A percentile compares a stretch with the other conserved stretches of the same genome.
Evolutionary conservation across 1,140 invertebrate genomes (phyloP).

Genomic region (Pseudomyrmex pallidus): DNA sequence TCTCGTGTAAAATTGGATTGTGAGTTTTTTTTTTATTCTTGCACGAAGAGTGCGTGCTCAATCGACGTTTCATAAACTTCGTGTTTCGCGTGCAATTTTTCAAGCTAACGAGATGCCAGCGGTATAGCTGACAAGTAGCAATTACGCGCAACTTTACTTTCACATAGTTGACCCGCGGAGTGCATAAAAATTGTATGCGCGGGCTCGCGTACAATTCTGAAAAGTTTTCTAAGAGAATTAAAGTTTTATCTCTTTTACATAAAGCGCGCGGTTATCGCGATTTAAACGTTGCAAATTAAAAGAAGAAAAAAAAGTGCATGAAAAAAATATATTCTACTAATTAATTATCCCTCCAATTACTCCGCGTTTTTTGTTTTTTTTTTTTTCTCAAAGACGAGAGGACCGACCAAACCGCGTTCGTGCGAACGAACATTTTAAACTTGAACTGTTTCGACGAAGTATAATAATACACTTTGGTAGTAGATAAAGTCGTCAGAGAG

Average conservation of each 20-base stretch:
- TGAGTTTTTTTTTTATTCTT: background rate
- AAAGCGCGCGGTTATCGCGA: background rate
- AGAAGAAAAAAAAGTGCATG: too few species aligned
- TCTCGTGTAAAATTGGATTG: conserved; percentile 23
- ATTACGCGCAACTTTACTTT: conserved; percentile 45
- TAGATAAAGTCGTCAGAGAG: conserved; percentile 38
- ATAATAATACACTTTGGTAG: too few species aligned
- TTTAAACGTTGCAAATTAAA: too few species aligned
- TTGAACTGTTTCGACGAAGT: too few species aligned
- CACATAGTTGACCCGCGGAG: conserved; percentile 18
- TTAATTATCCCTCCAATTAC: too few species aligned
- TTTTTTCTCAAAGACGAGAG: background rate
- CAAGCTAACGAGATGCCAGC: conserved; percentile 18
- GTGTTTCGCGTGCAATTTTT: conserved; percentile 25
- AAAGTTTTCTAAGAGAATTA: conserved; percentile 12
- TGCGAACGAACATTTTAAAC: too few species aligned
- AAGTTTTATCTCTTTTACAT: background rate
- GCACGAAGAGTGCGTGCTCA: background rate
- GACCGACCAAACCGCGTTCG: background rate
- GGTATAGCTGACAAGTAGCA: conserved; percentile 32
- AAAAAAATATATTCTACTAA: too few species aligned
- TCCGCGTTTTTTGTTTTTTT: too few species aligned
- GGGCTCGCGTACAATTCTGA: background rate
- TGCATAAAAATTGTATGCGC: background rate
- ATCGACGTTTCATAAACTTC: conserved; percentile 11